Evolutionary conservation across 2,797 vertebrate genomes (phyloP).

Genomic region (Anguilla marmorata): DNA sequence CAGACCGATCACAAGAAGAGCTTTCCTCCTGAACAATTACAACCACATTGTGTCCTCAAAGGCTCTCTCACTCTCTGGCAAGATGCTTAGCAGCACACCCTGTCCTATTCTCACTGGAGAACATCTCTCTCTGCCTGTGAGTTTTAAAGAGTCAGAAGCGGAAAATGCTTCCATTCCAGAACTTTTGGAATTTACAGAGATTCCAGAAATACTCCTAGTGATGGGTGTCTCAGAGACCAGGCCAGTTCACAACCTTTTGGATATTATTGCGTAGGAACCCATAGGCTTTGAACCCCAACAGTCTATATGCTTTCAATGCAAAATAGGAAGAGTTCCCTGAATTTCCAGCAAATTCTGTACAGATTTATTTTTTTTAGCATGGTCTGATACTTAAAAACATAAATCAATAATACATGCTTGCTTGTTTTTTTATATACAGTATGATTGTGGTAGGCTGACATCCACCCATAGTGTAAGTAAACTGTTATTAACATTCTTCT

Average conservation of each 20-base stretch:
- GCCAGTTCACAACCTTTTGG: neutral
- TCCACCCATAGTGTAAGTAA: neutral
- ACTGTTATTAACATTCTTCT: neutral
- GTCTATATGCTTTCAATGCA: neutral
- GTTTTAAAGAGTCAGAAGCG: neutral
- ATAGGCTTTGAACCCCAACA: neutral
- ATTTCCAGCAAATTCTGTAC: neutral
- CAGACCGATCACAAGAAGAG: neutral
- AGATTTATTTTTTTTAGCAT: neutral
- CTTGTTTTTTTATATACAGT: neutral
- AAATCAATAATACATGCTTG: neutral
- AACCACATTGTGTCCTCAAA: conserved; percentile 21
- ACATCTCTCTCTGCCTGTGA: neutral
- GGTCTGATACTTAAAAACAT: neutral
- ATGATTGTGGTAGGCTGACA: neutral
- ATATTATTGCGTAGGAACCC: neutral
- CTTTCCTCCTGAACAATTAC: conserved; percentile 17
- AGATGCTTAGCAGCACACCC: neutral
- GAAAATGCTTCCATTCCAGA: neutral
- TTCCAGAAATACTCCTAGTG: neutral
- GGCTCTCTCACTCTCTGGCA: conserved; percentile 13
- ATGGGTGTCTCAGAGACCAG: neutral
- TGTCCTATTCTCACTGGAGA: neutral
- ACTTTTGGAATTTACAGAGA: neutral
- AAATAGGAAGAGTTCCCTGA: neutral